phyloP scores from a whole-genome alignment of 2,113 vertebrate genomes.

The Gorsachius goisagi region DNA sequence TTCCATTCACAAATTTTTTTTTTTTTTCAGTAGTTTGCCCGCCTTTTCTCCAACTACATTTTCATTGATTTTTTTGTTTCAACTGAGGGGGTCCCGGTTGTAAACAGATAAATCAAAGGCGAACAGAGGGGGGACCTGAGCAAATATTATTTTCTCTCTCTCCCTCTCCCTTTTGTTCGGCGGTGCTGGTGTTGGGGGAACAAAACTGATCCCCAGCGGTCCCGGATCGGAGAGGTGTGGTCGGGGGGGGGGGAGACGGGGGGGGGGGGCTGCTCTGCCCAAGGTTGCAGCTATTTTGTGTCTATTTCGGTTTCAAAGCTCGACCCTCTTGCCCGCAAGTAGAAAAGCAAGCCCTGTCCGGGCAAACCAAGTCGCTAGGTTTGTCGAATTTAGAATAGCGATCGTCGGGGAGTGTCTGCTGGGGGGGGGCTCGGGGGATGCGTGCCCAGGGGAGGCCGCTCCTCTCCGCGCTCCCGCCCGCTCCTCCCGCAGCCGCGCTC shows the following conservation, averaged over 20 bases:
- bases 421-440: not conserved
- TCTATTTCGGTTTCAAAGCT: not conserved
- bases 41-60: conserved; percentile 68
- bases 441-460: not conserved
- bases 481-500: not conserved
- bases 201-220: conserved; percentile 2
- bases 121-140: conserved; percentile 20
- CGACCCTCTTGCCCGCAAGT: not conserved
- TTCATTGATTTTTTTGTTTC: conserved; percentile 71
- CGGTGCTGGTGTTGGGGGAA: not conserved
- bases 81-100: conserved; percentile 56
- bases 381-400: not conserved
- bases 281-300: not conserved
- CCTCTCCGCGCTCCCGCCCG: not conserved
- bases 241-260: not conserved
- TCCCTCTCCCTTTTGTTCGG: conserved; percentile 12
- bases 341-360: not conserved
- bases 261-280: not conserved
- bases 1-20: conserved; percentile 88
- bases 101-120: conserved; percentile 72
- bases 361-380: not conserved
- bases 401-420: not conserved
- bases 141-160: conserved; percentile 43
- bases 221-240: conserved; percentile 15
- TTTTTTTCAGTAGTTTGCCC: conserved; percentile 67